Base-by-base conservation (phyloP, 2,113 vertebrate genomes). In the Otus sunia region DNA sequence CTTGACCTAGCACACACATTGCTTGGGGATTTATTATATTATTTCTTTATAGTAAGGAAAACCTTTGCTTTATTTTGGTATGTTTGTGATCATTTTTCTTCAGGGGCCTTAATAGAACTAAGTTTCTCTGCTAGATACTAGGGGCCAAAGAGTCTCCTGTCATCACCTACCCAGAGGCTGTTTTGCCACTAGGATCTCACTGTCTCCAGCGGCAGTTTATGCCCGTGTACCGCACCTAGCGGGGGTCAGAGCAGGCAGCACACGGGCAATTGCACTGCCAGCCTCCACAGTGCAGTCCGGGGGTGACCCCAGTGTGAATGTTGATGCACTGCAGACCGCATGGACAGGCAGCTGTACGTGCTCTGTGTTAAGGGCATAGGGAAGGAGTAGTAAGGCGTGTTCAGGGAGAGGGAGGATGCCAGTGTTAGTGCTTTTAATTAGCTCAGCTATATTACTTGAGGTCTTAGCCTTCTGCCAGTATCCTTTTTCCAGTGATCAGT, bases 211-310 rank as follows among this genome's bases (percentile, higher is more conserved):
- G 41, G 47, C 6, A 19, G 13, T 30, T 67, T 6, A 5, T 88
- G 59, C 17, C 62, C 0, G 0, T 39, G 22, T 39, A 80, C 15
- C 0, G 2, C n/a, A 26, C 39, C 50, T 59, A 8, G 50, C 53
- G 79, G 22, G 79, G 47, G 14, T 8, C 12, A 17, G 74, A 19
- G 58, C 81, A 47, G 66, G 69, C 56, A 74, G 84, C 73, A 74
- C 50, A 19, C 4, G 2, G 64, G 55, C 29, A 11, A 10, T 21
- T 14, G 39, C 39, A 6, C 84, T 58, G 67, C 63, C 62, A 53
- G 32, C 81, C 66, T 43, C 76, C 37, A 72, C 29, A 23, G 36
- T 23, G 76, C 29, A 23, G 36, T 23, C 37, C 55, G 3, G 76
- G 29, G 18, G 5, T 58, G 90, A 78, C 20, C 71, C 82, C 1